Conservation (phyloP, 37 sponge, comb jelly and placozoan species). For the Petrosia ficiformis region DNA sequence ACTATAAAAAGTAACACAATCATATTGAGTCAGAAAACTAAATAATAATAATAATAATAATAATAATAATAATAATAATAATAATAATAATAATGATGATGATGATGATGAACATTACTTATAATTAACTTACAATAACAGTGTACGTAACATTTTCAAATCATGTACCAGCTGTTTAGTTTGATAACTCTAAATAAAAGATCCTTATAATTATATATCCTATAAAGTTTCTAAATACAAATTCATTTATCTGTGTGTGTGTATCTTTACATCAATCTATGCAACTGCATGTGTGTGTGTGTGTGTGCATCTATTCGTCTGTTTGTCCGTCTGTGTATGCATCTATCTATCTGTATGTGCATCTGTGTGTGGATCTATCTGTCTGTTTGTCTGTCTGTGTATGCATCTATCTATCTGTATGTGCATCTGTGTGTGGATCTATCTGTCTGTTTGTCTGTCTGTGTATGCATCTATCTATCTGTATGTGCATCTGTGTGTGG, state of each 20-base stretch:
- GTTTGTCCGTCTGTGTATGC: no score
- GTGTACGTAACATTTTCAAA: constrained; percentile 35
- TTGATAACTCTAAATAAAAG: constrained; percentile 61
- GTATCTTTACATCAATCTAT: no score
- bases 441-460: not conserved
- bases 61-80: no score
- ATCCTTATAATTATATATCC: not conserved
- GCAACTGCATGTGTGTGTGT: not conserved
- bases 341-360: no score
- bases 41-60: constrained; percentile 1
- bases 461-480: no score
- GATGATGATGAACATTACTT: no score
- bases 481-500: constrained; percentile 1
- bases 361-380: constrained; percentile 3
- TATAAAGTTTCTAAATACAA: not conserved
- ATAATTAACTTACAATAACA: not conserved
- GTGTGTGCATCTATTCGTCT: not conserved
- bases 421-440: constrained; percentile 1
- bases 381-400: not conserved
- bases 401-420: no score
- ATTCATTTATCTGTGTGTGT: no score
- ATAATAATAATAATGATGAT: no score
- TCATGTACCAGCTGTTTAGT: constrained; percentile 84
- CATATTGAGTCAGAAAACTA: constrained; percentile 86
- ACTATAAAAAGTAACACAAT: constrained; percentile 87